These are phyloP conservation scores for Percopsis transmontana DNA, from an alignment of 2,113 vertebrate genomes.

Conservation along the genomic window DNA sequence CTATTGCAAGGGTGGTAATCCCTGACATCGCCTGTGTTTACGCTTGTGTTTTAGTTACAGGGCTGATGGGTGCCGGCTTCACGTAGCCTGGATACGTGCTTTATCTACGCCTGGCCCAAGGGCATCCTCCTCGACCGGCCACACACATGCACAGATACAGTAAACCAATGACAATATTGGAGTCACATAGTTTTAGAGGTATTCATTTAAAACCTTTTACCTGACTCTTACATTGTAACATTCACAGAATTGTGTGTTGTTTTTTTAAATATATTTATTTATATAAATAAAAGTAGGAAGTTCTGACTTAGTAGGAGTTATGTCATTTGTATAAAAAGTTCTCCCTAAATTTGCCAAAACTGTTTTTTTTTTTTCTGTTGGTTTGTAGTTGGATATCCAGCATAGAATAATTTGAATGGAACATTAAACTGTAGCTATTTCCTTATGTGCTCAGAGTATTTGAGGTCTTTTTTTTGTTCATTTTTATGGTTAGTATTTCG, in stretches of 20 bases:
- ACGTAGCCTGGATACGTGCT: slow-evolving; percentile 57
- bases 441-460: slow-evolving; percentile 48
- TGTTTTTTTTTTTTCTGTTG: slow-evolving; percentile 24
- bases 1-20: slow-evolving; percentile 52
- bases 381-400: slow-evolving; percentile 16
- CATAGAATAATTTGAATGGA: slow-evolving; percentile 44
- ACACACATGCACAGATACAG: slow-evolving; percentile 47
- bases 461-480: slow-evolving; percentile 60
- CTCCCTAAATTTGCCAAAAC: slow-evolving; percentile 39
- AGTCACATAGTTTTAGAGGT: too few species aligned
- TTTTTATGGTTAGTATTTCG: slow-evolving; percentile 71
- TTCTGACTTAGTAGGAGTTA: slow-evolving; percentile 11
- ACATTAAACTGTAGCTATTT: slow-evolving; percentile 48
- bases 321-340: neutral
- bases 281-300: neutral
- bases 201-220: too few species aligned
- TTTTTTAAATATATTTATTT: too few species aligned
- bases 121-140: slow-evolving; percentile 43
- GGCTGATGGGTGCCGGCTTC: slow-evolving; percentile 55
- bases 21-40: slow-evolving; percentile 73
- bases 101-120: slow-evolving; percentile 36
- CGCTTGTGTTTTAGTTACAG: slow-evolving; percentile 74
- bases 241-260: too few species aligned
- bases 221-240: too few species aligned
- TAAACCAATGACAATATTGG: slow-evolving; percentile 27